A percentile compares a stretch with the other conserved stretches of the same genome.
phyloP scores from a whole-genome alignment of 1,140 invertebrate species.

The Hyles vespertilio region DNA sequence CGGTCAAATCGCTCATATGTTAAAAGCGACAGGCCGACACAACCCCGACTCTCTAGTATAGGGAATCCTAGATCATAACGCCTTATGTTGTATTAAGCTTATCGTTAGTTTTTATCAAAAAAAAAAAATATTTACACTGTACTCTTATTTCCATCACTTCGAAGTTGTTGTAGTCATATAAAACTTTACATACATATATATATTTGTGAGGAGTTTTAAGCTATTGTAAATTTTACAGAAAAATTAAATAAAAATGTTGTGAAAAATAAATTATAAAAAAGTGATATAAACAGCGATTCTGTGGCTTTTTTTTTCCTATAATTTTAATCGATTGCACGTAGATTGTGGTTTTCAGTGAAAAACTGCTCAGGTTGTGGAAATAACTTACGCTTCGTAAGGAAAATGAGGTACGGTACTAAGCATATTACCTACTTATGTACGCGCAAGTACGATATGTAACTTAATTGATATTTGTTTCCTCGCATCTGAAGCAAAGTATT shows the following conservation, averaged over 20 bases:
- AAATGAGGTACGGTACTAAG: no score
- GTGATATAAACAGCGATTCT: slow-evolving; percentile 68
- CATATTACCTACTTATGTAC: no score
- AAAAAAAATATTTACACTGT: slow-evolving; percentile 54
- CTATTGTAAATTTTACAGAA: slow-evolving; percentile 76
- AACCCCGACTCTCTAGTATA: slow-evolving; percentile 60
- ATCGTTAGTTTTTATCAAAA: slow-evolving; percentile 60
- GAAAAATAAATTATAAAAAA: slow-evolving; percentile 75
- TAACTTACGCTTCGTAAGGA: background rate
- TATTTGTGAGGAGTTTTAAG: slow-evolving; percentile 75
- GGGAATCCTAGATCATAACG: slow-evolving; percentile 51
- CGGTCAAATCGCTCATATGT: slow-evolving; percentile 60
- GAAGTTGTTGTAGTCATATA: slow-evolving; percentile 60
- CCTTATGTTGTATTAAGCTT: slow-evolving; percentile 59
- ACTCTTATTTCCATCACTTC: slow-evolving; percentile 57
- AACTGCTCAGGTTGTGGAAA: background rate
- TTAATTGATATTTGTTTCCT: no score
- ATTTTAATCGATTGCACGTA: background rate
- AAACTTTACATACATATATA: slow-evolving; percentile 41
- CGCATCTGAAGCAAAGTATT: no score
- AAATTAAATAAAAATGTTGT: slow-evolving; percentile 74
- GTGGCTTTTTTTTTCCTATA: slow-evolving; percentile 41
- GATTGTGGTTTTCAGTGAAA: background rate
- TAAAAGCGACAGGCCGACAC: slow-evolving; percentile 48
- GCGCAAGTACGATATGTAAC: no score